These are phyloP conservation scores for Hemaris fuciformis DNA, from an alignment of 2,888 invertebrate genomes.

Conservation along the genomic window DNA sequence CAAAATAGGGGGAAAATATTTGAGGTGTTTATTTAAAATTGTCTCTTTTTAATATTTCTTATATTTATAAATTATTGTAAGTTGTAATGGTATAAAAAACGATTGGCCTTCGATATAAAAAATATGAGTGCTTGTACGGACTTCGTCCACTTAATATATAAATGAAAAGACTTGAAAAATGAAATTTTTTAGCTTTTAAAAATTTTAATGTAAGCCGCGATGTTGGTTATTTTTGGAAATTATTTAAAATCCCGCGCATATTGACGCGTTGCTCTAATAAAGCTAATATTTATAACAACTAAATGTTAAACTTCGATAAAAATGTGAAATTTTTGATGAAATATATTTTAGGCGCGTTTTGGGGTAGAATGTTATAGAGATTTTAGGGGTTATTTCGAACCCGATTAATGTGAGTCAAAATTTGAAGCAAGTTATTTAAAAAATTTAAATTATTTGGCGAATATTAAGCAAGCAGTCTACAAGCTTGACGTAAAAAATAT, in stretches of 20 bases:
- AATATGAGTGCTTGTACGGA: constrained; percentile 72
- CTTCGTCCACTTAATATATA: constrained; percentile 58
- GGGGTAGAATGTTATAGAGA: background rate
- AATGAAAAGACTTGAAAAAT: constrained; percentile 74
- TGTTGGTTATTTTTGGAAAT: constrained; percentile 30
- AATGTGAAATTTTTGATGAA: background rate
- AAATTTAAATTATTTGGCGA: background rate
- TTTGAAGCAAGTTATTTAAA: background rate
- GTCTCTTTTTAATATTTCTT: constrained; percentile 26
- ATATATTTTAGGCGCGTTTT: background rate
- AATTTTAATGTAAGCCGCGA: constrained; percentile 31
- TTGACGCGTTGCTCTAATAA: too few relatives aligned
- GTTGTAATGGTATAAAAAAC: constrained; percentile 33
- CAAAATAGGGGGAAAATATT: constrained; percentile 29
- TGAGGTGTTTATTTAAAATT: constrained; percentile 21
- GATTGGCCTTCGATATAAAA: constrained; percentile 66
- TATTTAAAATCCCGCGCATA: background rate
- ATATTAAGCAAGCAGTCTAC: background rate
- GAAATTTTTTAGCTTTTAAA: constrained; percentile 61
- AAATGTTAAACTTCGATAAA: background rate
- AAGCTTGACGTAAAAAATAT: background rate
- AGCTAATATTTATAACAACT: background rate
- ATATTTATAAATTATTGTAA: constrained; percentile 28
- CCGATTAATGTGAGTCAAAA: background rate
- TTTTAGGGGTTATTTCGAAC: background rate